A percentile compares a stretch with the other conserved stretches of the same genome.
Conservation (phyloP, 2,888 invertebrate genomes). For the Trissolcus japonicus region DNA sequence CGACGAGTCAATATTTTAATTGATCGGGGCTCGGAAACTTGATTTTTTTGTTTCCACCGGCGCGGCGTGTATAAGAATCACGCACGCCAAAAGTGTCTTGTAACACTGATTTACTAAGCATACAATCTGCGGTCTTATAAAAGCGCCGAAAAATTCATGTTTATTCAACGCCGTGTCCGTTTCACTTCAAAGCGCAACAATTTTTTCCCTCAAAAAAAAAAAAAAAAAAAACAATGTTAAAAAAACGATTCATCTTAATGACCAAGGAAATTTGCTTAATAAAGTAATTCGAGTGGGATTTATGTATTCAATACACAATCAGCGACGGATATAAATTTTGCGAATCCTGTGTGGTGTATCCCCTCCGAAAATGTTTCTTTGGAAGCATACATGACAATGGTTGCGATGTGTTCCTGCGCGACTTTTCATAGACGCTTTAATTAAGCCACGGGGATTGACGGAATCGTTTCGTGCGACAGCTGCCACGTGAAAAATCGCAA, state of each 20-base stretch:
- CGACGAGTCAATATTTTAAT: conserved; percentile 43
- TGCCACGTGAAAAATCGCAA: conserved; percentile 58
- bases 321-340: conserved; percentile 2
- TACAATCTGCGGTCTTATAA: background rate
- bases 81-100: conserved; percentile 13
- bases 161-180: conserved; percentile 21
- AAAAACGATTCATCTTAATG: conserved; percentile 20
- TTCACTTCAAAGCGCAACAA: conserved; percentile 3
- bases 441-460: conserved; percentile 52
- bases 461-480: conserved; percentile 53
- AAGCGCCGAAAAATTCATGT: conserved; percentile 25
- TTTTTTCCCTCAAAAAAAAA: conserved; percentile 8
- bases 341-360: too few relatives aligned
- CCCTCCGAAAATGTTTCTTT: background rate
- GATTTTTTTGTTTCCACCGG: conserved; percentile 14
- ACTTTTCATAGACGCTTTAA: conserved; percentile 39
- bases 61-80: background rate
- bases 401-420: background rate
- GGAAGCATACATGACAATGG: background rate
- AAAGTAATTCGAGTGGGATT: conserved; percentile 30
- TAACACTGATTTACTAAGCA: conserved; percentile 38
- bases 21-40: conserved; percentile 8
- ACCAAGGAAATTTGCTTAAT: conserved; percentile 16
- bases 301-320: conserved; percentile 1
- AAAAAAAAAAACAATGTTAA: too few relatives aligned